These are phyloP conservation scores for Lepidonotus clava DNA, from an alignment of 2,888 invertebrate genomes.

Conservation along the genomic window DNA sequence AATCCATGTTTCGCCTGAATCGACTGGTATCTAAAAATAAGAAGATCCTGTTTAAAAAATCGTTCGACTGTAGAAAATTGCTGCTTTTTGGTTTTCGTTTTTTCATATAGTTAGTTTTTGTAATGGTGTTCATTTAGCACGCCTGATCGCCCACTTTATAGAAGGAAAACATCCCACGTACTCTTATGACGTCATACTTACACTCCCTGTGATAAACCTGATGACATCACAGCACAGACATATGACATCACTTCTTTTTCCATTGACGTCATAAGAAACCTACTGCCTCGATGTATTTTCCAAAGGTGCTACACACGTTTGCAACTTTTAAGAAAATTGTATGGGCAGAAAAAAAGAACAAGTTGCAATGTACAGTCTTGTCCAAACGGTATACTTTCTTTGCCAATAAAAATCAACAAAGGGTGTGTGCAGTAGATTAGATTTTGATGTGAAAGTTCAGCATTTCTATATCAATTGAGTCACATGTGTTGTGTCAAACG, in stretches of 20 bases:
- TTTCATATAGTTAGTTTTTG: conserved; percentile 6
- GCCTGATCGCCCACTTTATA: background rate
- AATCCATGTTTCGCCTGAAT: background rate
- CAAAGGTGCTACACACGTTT: conserved; percentile 5
- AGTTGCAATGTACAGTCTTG: conserved; percentile 7
- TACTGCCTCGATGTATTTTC: conserved; percentile 34
- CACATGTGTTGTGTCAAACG: background rate
- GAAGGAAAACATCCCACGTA: background rate
- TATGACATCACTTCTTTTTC: conserved; percentile 20
- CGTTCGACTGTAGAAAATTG: background rate
- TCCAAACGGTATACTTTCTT: background rate
- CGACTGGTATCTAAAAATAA: background rate
- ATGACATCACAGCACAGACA: conserved; percentile 31
- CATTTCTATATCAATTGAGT: conserved; percentile 30
- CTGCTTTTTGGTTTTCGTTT: background rate
- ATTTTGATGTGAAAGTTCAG: conserved; percentile 32
- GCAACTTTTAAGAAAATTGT: background rate
- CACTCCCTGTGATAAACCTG: conserved; percentile 30
- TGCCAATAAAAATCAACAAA: background rate
- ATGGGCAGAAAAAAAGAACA: conserved; percentile 3
- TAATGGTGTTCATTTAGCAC: background rate
- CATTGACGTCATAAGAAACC: background rate
- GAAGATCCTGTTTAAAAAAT: background rate
- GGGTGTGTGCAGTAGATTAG: conserved; percentile 24
- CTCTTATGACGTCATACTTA: conserved; percentile 38